Percentiles rank a stretch among this genome's conserved stretches.
Conservation (phyloP, 2,888 invertebrate genomes). For the Campopleginae sp. region DNA sequence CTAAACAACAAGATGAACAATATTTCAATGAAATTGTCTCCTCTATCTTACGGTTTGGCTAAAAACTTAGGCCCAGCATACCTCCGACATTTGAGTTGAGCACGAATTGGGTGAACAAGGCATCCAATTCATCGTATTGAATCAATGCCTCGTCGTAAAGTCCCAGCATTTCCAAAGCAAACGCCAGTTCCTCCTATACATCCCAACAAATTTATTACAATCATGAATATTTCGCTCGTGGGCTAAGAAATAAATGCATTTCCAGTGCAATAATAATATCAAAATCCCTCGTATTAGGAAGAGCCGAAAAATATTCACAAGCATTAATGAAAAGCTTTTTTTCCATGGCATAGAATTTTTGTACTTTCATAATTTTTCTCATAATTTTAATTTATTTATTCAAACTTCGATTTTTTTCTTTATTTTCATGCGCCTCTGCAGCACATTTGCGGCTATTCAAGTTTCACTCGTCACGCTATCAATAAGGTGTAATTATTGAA, state of each 20-base stretch:
- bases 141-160: conserved; percentile 97
- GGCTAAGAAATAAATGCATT: neutral
- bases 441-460: neutral
- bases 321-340: neutral
- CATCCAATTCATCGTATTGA: conserved; percentile 98
- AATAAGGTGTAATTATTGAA: neutral
- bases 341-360: too few species aligned
- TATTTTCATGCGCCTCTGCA: too few species aligned
- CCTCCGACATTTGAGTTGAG: conserved; percentile 95
- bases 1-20: conserved; percentile 81
- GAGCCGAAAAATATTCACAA: neutral
- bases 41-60: conserved; percentile 7
- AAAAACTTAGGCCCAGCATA: conserved; percentile 72
- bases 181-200: conserved; percentile 96
- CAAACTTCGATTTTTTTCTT: neutral
- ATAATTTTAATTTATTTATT: neutral
- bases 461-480: neutral
- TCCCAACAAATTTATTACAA: neutral
- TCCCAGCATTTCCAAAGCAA: conserved; percentile 97
- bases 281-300: neutral
- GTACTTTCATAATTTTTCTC: too few species aligned
- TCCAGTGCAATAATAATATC: neutral
- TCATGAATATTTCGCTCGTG: neutral
- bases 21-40: conserved; percentile 12
- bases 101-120: conserved; percentile 97